Percentiles rank a stretch among this genome's conserved stretches.
Conservation (phyloP, 2,113 vertebrate species). For the Gila orcuttii region DNA sequence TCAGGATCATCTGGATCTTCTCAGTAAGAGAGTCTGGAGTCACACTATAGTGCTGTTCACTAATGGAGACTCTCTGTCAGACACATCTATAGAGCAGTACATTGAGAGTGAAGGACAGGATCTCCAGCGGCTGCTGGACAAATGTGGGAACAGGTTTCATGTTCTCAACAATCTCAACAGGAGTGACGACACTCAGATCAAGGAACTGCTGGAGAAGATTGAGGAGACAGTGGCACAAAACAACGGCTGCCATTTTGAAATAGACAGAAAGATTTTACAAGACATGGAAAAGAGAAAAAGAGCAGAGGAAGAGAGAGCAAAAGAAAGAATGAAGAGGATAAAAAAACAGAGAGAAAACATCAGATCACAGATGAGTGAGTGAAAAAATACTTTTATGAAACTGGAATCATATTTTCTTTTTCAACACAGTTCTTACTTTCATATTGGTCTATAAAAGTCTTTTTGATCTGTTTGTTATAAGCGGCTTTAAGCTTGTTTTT, state of each 20-base stretch:
- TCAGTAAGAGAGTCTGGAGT: conserved; percentile 9
- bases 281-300: not conserved
- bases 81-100: conserved; percentile 26
- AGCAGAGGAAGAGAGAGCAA: not conserved
- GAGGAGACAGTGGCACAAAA: not conserved
- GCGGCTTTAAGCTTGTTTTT: too few species aligned
- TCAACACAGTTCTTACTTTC: too few species aligned
- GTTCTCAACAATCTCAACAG: conserved; percentile 11
- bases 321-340: not conserved
- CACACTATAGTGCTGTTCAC: conserved; percentile 18
- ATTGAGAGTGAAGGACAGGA: conserved; percentile 32
- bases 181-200: not conserved
- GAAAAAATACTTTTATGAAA: too few species aligned
- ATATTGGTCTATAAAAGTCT: too few species aligned
- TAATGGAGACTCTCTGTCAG: not conserved
- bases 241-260: not conserved
- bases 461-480: too few species aligned
- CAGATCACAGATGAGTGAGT: not conserved
- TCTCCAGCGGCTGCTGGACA: conserved; percentile 18
- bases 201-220: conserved; percentile 14
- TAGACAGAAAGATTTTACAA: not conserved
- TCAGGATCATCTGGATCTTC: not conserved
- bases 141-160: conserved; percentile 31
- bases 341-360: not conserved
- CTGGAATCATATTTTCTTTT: too few species aligned